phyloP scores from a whole-genome alignment of 2,888 invertebrate species.

The Phytoseiulus persimilis region DNA sequence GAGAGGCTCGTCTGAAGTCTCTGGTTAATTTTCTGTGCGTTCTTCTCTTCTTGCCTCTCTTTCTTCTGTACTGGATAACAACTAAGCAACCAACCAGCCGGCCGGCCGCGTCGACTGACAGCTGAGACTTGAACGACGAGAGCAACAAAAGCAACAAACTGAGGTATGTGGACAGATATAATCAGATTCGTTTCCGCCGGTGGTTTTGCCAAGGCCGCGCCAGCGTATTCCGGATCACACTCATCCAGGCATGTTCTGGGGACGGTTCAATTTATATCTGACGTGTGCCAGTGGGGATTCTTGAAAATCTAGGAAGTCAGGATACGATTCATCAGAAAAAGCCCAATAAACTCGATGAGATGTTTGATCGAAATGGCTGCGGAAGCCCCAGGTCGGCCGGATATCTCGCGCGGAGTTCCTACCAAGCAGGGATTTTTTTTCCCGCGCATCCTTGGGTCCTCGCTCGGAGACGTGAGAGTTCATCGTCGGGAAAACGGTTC shows the following conservation, averaged over 20 bases:
- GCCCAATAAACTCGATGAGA: too few species aligned
- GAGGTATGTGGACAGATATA: background rate
- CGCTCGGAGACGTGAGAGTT: too few species aligned
- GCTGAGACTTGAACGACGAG: background rate
- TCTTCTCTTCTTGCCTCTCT: background rate
- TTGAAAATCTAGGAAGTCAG: too few species aligned
- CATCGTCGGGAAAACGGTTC: too few species aligned
- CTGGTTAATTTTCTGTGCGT: background rate
- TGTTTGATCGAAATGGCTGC: too few species aligned
- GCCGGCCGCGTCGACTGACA: background rate
- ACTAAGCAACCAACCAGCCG: background rate
- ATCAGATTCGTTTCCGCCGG: background rate
- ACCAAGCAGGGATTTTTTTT: too few species aligned
- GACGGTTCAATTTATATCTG: background rate
- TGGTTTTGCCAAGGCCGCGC: background rate
- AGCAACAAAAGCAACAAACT: background rate
- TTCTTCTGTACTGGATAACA: background rate
- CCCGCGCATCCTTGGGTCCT: too few species aligned
- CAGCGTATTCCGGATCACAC: background rate
- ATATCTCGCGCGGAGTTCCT: too few species aligned
- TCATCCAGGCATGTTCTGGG: background rate
- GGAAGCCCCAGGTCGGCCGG: too few species aligned
- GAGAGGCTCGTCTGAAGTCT: background rate
- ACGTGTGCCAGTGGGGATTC: background rate
- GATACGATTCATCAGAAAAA: too few species aligned